phyloP scores from a whole-genome alignment of 2,888 invertebrate genomes.

The Kuschelorhynchus macadamiae region DNA sequence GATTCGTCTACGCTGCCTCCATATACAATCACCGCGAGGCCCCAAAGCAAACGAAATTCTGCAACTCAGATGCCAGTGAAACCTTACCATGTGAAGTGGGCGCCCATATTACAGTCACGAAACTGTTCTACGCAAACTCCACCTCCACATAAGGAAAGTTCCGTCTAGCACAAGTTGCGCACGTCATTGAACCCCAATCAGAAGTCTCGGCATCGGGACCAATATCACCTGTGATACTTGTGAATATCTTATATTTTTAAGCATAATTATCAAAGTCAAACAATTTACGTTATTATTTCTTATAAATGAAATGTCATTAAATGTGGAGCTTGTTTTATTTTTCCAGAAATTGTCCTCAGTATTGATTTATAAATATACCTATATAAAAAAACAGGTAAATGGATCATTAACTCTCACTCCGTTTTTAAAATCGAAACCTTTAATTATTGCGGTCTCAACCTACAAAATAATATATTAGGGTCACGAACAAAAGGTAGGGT shows the following conservation, averaged over 20 bases:
- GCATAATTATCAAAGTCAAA: constrained; percentile 58
- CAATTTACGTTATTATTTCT: constrained; percentile 67
- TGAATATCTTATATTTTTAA: constrained; percentile 65
- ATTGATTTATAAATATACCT: no score
- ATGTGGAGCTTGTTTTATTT: constrained; percentile 45
- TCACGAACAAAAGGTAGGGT: no score
- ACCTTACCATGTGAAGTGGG: constrained; percentile 69
- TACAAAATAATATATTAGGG: no score
- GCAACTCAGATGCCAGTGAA: constrained; percentile 69
- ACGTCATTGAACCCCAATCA: constrained; percentile 61
- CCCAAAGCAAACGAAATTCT: constrained; percentile 66
- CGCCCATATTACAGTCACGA: constrained; percentile 67
- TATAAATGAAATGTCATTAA: constrained; percentile 68
- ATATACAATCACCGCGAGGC: constrained; percentile 67
- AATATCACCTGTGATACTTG: constrained; percentile 70
- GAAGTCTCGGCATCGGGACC: constrained; percentile 68
- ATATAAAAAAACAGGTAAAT: no score
- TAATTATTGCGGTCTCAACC: no score
- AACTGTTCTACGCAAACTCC: constrained; percentile 68
- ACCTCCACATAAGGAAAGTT: constrained; percentile 69
- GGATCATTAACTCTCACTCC: no score
- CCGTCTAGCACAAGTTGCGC: constrained; percentile 61
- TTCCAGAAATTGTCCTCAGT: background rate
- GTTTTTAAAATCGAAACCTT: no score
- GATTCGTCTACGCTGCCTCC: constrained; percentile 61